Evolutionary conservation across 1,140 invertebrate genomes (phyloP), one percentile per base, ranked within the genome.

Genomic region (Linepithema humile): DNA sequence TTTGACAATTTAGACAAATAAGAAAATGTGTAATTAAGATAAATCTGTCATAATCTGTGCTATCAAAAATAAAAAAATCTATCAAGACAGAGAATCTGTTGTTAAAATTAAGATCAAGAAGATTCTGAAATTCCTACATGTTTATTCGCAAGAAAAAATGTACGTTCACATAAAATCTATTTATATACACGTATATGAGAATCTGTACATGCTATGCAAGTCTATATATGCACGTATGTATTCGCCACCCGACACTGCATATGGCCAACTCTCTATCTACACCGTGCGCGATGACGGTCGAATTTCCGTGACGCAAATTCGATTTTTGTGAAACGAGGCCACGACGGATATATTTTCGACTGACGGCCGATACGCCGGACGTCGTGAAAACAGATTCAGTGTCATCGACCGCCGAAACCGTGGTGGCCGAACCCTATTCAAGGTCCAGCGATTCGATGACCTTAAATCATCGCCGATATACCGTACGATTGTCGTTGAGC

Each of bases 351-450:
- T 12, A 48, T 20, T 64, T 64, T 48, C 64, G 65, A 57, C 10
- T 23, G 70, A 72, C 45, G 26, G 62, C 26, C 57, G 26, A n/a
- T 29, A 62, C 38, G 53, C 12, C n/a, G 82, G 32, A n/a, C 23
- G 10, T 38, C 17, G 32, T 53, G 45, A 20, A 17, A 60, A 53
- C 26, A 23, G 32, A 72, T 78, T 40, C 57, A 64, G 59, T 64
- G 73, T 84, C 82, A 74, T 59, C 60, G 80, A 84, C 67, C 85
- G 67, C n/a, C 86, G 73, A 78, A 88, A 86, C 59, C 59, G 15
- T 55, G 17, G 23, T 5, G 20, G 2, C 38, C 69, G 43, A 40
- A 10, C 26, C 73, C 50, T 88, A 67, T 86, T 73, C 43, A 73
- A 84, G 85, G 72, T 87, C 43, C 82, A 77, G 23, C 55, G 78